phyloP scores from a whole-genome alignment of 2,113 vertebrate genomes.

The Mobula birostris region DNA sequence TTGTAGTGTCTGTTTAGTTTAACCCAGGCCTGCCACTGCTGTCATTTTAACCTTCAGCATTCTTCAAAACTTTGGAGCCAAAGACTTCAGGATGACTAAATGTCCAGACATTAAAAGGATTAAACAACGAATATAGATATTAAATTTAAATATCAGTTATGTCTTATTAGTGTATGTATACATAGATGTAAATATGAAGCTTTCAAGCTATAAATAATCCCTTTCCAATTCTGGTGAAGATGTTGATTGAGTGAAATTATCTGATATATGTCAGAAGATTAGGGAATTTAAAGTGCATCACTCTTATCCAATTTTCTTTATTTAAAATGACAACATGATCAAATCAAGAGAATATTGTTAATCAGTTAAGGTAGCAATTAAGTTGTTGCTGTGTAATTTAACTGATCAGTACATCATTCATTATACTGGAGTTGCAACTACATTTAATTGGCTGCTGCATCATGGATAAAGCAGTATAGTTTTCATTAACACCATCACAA shows the following conservation, averaged over 20 bases:
- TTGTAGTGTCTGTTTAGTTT: background rate
- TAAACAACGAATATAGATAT: background rate
- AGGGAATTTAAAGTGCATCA: background rate
- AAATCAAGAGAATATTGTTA: background rate
- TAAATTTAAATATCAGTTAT: background rate
- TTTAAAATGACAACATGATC: background rate
- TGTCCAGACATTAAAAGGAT: background rate
- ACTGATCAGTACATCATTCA: background rate
- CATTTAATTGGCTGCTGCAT: background rate
- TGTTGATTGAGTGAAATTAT: background rate
- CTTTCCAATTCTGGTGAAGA: background rate
- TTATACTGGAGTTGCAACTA: background rate
- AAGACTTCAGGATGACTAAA: conserved; percentile 10
- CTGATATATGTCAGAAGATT: background rate
- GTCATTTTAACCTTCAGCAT: conserved; percentile 9
- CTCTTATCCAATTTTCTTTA: background rate
- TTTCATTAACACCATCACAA: background rate
- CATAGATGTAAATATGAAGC: background rate
- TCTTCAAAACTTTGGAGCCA: background rate
- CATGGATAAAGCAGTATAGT: background rate
- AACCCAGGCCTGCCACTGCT: background rate
- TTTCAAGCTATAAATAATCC: background rate
- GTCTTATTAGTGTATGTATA: background rate
- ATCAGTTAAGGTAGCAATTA: background rate
- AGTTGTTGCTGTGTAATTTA: background rate